phyloP scores from a whole-genome alignment of 2,888 invertebrate species.

The Deladenus siricidicola region DNA sequence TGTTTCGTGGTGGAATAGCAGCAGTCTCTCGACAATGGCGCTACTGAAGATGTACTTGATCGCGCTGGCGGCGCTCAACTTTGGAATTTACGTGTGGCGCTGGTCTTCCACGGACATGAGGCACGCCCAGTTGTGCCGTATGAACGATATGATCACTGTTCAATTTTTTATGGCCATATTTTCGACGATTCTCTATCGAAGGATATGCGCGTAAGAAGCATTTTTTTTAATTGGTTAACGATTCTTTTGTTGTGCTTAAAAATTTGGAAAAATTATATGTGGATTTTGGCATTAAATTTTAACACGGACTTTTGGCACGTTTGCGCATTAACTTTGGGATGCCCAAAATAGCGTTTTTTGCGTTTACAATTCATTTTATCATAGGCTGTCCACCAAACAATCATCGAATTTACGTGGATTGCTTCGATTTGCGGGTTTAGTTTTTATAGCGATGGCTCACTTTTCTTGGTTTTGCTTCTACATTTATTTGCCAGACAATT shows the following conservation, averaged over 20 bases:
- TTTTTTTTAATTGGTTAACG: neutral
- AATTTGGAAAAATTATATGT: no score
- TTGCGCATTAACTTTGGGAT: neutral
- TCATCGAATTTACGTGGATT: neutral
- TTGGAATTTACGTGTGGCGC: neutral
- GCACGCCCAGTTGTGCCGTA: constrained; percentile 11
- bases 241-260: neutral
- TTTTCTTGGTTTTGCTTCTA: constrained; percentile 25
- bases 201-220: neutral
- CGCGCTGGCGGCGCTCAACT: neutral
- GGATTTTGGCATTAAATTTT: no score
- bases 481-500: constrained; percentile 18
- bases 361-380: no score
- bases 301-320: no score
- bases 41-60: neutral
- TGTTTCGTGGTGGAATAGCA: no score
- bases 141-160: neutral
- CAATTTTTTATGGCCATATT: neutral
- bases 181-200: neutral
- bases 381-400: no score
- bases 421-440: neutral
- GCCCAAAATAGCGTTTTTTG: no score
- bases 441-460: constrained; percentile 18
- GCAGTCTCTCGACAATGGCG: neutral
- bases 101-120: neutral